Percentiles rank a stretch among this genome's conserved stretches.
phyloP scores from a whole-genome alignment of 30 jellyfish, hydroid and myxozoan genomes.

The Aurelia aurita region DNA sequence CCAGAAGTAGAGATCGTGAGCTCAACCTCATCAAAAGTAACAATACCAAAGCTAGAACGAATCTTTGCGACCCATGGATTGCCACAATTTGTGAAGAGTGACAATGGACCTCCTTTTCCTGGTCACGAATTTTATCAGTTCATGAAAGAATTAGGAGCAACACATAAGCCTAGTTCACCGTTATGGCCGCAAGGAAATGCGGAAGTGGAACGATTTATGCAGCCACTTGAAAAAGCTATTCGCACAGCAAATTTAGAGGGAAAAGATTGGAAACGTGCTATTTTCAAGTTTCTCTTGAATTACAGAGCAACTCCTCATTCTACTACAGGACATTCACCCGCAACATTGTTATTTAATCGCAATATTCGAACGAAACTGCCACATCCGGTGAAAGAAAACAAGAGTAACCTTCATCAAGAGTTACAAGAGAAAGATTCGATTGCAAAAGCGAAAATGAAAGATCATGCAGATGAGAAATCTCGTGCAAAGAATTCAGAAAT shows the following conservation, averaged over 20 bases:
- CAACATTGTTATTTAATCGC: conserved; percentile 1
- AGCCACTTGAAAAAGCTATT: conserved; percentile 35
- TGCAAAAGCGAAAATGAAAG: conserved; percentile 16
- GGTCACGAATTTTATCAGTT: conserved; percentile 16
- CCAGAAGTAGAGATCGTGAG: no score
- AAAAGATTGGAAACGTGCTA: conserved; percentile 24
- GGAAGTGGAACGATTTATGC: conserved; percentile 24
- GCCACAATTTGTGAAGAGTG: conserved; percentile 2
- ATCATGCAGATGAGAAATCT: not conserved
- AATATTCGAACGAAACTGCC: conserved; percentile 31
- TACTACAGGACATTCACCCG: conserved; percentile 43
- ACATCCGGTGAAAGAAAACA: not conserved
- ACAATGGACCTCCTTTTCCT: conserved; percentile 44
- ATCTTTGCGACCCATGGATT: conserved; percentile 15
- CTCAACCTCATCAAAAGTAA: conserved; percentile 1
- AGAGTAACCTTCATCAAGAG: not conserved
- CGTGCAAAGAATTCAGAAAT: not conserved
- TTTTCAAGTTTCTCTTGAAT: conserved; percentile 1
- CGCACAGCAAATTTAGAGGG: not conserved
- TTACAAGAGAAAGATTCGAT: not conserved
- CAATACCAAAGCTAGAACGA: conserved; percentile 6
- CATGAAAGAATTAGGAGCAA: conserved; percentile 18
- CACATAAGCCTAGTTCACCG: conserved; percentile 46
- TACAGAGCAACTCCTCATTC: conserved; percentile 37
- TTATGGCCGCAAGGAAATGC: conserved; percentile 68